Evolutionary conservation across 2,113 vertebrate genomes (phyloP), one percentile per base, ranked within the genome.

Genomic region (Aptenodytes patagonicus): DNA sequence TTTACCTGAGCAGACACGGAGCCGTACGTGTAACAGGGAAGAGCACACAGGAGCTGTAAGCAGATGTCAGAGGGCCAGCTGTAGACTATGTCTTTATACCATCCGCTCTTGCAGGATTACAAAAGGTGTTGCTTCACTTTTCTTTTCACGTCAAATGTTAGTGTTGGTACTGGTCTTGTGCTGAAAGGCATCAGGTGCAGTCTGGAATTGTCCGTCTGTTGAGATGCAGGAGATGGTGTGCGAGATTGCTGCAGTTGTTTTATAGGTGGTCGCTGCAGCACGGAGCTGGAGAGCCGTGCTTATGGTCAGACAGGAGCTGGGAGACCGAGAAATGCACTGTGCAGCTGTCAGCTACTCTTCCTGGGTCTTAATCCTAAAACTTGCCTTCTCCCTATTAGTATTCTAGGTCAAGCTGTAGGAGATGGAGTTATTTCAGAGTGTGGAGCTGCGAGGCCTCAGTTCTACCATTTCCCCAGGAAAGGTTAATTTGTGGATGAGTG

Each of bases 11-110:
- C 18, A 18, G 40, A 8, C 40, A 4, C 2, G 5, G 72, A n/a
- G 47, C 44, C 0, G 0, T 11, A 7, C 1, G 2, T 7, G 62
- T 10, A 6, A 3, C 26, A 10, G 44, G n/a, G 34, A 44, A 9
- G 2, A 9, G 24, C 47, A 34, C 20, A 0, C 25, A 5, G 18
- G 36, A 29, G 55, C 75, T 29, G 75, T 4, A 4, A 7, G 31
- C n/a, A 25, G 65, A 11, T 29, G 49, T 10, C 54, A 2, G 19
- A 28, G 54, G 24, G 11, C 29, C 40, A 17, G 46, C 46, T 34
- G 9, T 4, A 31, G 40, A 4, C 40, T 32, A 1, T 3, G 5
- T 9, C 58, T 25, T 22, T 24, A 49, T 25, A 3, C 65, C 73
- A 9, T 19, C 52, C 2, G 0, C 64, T 62, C 42, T 28, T 17